Evolutionary conservation across 2,888 invertebrate species (phyloP), one percentile per base, ranked within the genome.

Genomic region (Drosophila rubida): DNA sequence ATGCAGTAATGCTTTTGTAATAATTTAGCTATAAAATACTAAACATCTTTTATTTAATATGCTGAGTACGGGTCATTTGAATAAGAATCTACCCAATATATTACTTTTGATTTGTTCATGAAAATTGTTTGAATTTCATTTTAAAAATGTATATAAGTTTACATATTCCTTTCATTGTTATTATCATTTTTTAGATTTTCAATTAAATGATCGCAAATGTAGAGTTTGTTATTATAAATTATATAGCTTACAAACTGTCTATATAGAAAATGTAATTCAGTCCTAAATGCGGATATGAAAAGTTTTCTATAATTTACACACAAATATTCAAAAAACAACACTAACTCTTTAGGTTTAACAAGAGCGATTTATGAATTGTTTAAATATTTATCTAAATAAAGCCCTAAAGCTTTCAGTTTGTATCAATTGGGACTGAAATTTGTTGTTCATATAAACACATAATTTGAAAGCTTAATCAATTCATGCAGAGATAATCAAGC

Each of bases 221-320:
- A n/a, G n/a, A 32, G 32, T 32, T 32, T n/a, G 5, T 1, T 32
- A 32, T n/a, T 32, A 32, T 32, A 32, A 59, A 25, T 25, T 19
- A 68, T 13, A 37, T 64, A 72, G 42, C 37, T 60, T 63, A 57
- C 35, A 64, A 49, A 61, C 68, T 32, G 44, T 62, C 14, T 53
- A 51, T 59, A 53, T 57, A 63, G 61, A 76, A 78, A 78, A 54
- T 39, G 14, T 37, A 78, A 74, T 76, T 82, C 89, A 89, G 89
- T 87, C 87, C 78, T 74, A 85, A 79, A 71, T 78, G 75, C 63
- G 72, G 84, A 88, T 90, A 89, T 90, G 89, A 88, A 87, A 73
- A 61, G 68, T 80, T 27, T 19, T 69, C 27, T 37, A 49, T 49
- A 50, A 60, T 42, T 35, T 57, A 46, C 37, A 57, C 37, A 48